These are phyloP conservation scores for Montipora capitata DNA, from an alignment of 92 coral and sea anemone genomes.

Conservation along the genomic window DNA sequence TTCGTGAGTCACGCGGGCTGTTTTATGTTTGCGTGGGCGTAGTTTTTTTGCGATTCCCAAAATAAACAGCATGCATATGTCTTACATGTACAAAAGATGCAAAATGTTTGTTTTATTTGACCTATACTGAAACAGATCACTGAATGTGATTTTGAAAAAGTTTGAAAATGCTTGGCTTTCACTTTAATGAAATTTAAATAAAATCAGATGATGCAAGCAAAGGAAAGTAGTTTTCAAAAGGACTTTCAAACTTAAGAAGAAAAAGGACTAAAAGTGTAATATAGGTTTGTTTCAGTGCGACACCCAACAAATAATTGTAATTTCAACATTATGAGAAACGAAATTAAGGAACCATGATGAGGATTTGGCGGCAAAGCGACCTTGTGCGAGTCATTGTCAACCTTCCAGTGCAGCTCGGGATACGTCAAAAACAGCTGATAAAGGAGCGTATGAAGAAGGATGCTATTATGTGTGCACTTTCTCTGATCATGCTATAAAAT, in stretches of 20 bases:
- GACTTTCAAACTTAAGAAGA: constrained; percentile 9
- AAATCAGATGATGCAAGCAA: background rate
- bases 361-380: background rate
- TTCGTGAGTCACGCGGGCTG: constrained; percentile 10
- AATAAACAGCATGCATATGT: constrained; percentile 12
- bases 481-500: background rate
- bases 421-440: background rate
- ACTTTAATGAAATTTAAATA: background rate
- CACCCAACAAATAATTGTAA: constrained; percentile 13
- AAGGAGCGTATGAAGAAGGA: too few relatives aligned
- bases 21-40: background rate
- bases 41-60: constrained; percentile 8
- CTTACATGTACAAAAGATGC: background rate
- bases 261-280: background rate
- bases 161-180: constrained; percentile 4
- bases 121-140: background rate
- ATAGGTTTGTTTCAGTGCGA: background rate
- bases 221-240: background rate
- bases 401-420: background rate
- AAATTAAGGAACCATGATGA: background rate
- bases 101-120: constrained; percentile 24
- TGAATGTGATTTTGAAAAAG: background rate
- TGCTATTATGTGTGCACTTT: background rate
- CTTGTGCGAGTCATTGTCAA: background rate
- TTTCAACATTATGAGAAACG: background rate